Conservation (phyloP, 2,888 invertebrate genomes). For the Tipula lateralis region DNA sequence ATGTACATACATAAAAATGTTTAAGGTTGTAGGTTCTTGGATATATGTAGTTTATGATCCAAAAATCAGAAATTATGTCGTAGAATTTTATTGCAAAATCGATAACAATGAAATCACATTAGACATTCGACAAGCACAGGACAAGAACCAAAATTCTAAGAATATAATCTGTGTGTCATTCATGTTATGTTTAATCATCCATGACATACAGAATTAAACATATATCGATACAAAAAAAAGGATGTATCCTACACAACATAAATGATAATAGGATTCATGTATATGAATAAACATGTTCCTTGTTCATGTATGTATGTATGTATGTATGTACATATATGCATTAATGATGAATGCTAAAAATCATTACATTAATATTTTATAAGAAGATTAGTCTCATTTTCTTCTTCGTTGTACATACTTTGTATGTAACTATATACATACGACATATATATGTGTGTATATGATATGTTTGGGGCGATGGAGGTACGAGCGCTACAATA, state of each 20-base stretch:
- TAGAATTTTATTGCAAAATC: neutral
- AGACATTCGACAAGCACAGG: neutral
- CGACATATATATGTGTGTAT: too few relatives aligned
- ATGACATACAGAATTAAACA: neutral
- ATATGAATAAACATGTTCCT: neutral
- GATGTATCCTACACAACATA: neutral
- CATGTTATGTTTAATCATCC: conserved; percentile 1
- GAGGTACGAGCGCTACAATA: neutral
- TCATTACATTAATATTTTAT: neutral
- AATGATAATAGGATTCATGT: neutral
- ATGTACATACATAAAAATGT: neutral
- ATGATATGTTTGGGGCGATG: neutral
- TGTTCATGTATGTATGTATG: neutral
- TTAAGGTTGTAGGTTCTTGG: too few relatives aligned
- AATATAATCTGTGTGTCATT: neutral
- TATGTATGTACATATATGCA: neutral
- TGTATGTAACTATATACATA: too few relatives aligned
- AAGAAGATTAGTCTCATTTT: neutral
- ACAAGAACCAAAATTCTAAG: neutral
- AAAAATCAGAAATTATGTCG: neutral
- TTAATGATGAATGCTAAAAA: neutral
- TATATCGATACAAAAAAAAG: neutral
- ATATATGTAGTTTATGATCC: neutral
- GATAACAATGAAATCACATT: neutral
- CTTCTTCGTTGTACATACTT: neutral